Percentiles rank a stretch among this genome's conserved stretches.
Evolutionary conservation across 2,888 invertebrate genomes (phyloP).

Genomic region (Xanthia icteritia): DNA sequence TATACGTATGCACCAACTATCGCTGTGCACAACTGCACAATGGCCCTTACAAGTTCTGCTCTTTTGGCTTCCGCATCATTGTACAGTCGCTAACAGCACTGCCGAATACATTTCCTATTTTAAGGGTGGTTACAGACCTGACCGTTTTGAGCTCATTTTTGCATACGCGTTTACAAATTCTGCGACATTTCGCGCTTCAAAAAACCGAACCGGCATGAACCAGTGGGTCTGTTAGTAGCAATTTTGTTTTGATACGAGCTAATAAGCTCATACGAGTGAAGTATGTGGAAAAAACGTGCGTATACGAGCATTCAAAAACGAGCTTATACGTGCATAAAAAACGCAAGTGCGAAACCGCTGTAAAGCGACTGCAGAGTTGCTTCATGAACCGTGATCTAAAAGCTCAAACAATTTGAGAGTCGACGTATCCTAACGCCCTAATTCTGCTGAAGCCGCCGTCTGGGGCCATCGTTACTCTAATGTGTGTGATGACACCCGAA

Average conservation of each 20-base stretch:
- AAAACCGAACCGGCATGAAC: not conserved
- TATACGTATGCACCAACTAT: constrained; percentile 18
- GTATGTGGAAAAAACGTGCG: not conserved
- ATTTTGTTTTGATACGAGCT: not conserved
- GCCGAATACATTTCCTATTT: constrained; percentile 32
- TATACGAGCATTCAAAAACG: not conserved
- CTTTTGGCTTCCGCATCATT: constrained; percentile 44
- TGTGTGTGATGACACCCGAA: constrained; percentile 85
- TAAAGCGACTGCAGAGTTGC: constrained; percentile 22
- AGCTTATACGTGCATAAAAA: not conserved
- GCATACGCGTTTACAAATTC: not conserved
- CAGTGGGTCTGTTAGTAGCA: accelerated
- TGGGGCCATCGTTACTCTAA: constrained; percentile 91
- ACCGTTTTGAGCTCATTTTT: not conserved
- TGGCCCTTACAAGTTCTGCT: constrained; percentile 27
- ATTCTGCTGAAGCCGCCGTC: constrained; percentile 92
- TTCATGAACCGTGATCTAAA: constrained; percentile 12
- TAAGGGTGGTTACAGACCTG: not conserved
- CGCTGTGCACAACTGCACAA: constrained; percentile 45
- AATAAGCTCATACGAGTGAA: not conserved
- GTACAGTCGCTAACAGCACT: constrained; percentile 41
- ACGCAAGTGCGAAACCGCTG: not conserved
- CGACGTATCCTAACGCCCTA: constrained; percentile 83
- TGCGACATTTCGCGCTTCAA: not conserved
- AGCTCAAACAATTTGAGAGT: constrained; percentile 47